These are phyloP conservation scores for Mesoclemmys tuberculata DNA, from an alignment of 2,113 vertebrate genomes.

Conservation along the genomic window DNA sequence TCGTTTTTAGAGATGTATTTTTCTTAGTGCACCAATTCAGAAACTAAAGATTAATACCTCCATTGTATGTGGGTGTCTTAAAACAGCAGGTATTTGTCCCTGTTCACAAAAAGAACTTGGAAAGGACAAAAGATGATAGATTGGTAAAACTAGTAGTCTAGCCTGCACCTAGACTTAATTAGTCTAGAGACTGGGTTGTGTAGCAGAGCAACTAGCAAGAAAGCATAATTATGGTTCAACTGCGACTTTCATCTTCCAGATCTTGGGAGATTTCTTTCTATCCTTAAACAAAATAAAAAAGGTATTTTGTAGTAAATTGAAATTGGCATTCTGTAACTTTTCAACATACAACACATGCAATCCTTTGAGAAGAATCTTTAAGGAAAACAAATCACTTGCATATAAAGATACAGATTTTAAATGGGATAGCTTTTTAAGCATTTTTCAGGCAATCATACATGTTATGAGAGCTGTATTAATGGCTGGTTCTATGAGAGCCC, in stretches of 20 bases:
- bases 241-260: neutral
- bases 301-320: neutral
- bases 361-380: neutral
- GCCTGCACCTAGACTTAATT: neutral
- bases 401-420: neutral
- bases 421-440: neutral
- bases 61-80: neutral
- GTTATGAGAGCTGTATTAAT: neutral
- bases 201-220: neutral
- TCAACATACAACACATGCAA: neutral
- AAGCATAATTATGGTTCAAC: neutral
- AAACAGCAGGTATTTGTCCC: neutral
- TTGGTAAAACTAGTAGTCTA: neutral
- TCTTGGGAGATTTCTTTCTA: neutral
- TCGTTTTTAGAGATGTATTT: neutral
- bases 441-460: slow-evolving; percentile 17
- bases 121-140: neutral
- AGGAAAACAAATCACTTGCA: neutral
- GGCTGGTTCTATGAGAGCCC: slow-evolving; percentile 9
- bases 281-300: neutral
- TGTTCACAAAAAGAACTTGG: neutral
- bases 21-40: neutral
- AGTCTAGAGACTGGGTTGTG: neutral
- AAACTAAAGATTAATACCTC: neutral
- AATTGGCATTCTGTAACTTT: neutral